Conservation (phyloP, 1,140 invertebrate genomes). For the Drosophila mayri region DNA sequence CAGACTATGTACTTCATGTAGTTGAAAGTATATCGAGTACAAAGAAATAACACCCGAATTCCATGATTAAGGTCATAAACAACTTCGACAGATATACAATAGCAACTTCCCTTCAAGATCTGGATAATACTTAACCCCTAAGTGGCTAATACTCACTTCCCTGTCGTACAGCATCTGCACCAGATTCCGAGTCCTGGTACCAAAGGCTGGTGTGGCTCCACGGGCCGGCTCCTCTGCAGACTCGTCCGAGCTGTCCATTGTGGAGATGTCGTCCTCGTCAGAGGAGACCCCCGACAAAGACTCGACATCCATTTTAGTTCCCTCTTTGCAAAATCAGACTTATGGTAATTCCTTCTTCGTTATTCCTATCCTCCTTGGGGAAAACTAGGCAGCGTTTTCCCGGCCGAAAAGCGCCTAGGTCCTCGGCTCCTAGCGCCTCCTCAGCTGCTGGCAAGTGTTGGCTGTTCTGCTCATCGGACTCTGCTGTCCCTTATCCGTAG, state of each 20-base stretch:
- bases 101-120: background rate
- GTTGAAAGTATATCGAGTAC: background rate
- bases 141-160: conserved; percentile 51
- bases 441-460: conserved; percentile 16
- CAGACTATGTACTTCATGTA: background rate
- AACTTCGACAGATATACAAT: background rate
- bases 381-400: conserved; percentile 14
- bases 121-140: background rate
- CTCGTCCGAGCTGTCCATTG: conserved; percentile 76
- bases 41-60: background rate
- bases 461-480: conserved; percentile 22
- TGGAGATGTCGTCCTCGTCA: conserved; percentile 74
- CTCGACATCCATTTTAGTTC: conserved; percentile 66
- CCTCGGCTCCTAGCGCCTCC: conserved; percentile 21
- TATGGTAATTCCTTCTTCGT: conserved; percentile 36
- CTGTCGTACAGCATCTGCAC: conserved; percentile 72
- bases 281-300: conserved; percentile 76
- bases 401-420: conserved; percentile 14
- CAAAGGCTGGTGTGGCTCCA: conserved; percentile 26
- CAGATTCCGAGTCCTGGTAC: conserved; percentile 61
- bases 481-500: conserved; percentile 1
- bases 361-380: conserved; percentile 6
- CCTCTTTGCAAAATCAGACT: conserved; percentile 65
- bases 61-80: background rate
- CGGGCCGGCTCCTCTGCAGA: conserved; percentile 53